These are phyloP conservation scores for Hippocampus abdominalis DNA, from an alignment of 2,113 vertebrate species.

Conservation along the genomic window DNA sequence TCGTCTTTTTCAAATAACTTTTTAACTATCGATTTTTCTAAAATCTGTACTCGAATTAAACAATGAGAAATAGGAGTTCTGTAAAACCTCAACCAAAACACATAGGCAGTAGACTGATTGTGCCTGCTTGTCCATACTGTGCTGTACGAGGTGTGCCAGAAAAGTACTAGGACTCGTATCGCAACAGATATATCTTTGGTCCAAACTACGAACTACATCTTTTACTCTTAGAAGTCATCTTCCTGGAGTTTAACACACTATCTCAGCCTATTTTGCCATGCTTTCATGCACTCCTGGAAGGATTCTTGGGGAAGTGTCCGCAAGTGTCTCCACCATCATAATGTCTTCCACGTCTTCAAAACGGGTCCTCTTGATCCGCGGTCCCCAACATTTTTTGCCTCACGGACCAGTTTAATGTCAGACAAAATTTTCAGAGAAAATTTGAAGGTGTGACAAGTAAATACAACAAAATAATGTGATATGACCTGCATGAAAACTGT, in stretches of 20 bases:
- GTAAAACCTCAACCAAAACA: not conserved
- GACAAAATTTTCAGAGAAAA: too few species aligned
- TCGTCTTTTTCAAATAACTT: not conserved
- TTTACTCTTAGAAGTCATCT: not conserved
- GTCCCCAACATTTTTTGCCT: too few species aligned
- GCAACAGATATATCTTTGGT: not conserved
- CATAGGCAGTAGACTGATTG: slow-evolving; percentile 32
- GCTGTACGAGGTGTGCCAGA: not conserved
- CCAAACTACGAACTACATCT: not conserved
- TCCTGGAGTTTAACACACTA: not conserved
- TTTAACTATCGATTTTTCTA: not conserved
- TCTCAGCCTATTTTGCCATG: not conserved
- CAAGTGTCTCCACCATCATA: too few species aligned
- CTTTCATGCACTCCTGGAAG: not conserved
- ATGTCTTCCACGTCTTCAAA: too few species aligned
- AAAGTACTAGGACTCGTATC: not conserved
- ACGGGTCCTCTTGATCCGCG: too few species aligned
- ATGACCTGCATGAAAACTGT: too few species aligned
- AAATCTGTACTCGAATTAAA: not conserved
- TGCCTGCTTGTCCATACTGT: slow-evolving; percentile 48
- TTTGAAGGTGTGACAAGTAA: too few species aligned
- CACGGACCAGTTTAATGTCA: too few species aligned
- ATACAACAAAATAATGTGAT: too few species aligned
- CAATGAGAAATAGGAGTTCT: not conserved
- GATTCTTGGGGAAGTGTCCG: not conserved